Percentiles rank a stretch among this genome's conserved stretches.
Evolutionary conservation across 2,113 vertebrate species (phyloP).

Genomic region (Xerus inauris): DNA sequence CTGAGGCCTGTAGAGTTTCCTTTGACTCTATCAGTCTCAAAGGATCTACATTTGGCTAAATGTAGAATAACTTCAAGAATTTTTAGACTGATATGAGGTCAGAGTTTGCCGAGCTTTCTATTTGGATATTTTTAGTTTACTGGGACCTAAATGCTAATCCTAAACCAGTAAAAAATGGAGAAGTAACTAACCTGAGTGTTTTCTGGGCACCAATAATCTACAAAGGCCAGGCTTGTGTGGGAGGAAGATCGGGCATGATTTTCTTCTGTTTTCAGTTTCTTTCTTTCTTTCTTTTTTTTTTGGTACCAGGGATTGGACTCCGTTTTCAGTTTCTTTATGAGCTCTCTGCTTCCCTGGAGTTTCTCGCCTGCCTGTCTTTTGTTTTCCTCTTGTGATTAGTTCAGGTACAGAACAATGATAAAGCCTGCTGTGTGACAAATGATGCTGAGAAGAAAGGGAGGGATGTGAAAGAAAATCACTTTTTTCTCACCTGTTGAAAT

Average conservation of each 20-base stretch:
- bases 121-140: background rate
- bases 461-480: background rate
- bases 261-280: background rate
- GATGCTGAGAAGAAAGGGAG: background rate
- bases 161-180: background rate
- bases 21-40: background rate
- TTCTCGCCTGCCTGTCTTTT: background rate
- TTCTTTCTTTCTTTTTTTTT: too few species aligned
- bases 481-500: conserved; percentile 42
- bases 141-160: background rate
- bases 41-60: background rate
- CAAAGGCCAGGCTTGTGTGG: background rate
- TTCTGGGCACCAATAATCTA: background rate
- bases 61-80: background rate
- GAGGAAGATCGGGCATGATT: too few species aligned
- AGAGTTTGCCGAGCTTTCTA: background rate
- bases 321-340: background rate
- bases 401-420: background rate
- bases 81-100: conserved; percentile 35
- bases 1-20: background rate
- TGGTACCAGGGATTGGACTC: too few species aligned
- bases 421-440: background rate
- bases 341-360: background rate
- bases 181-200: background rate
- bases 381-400: background rate